A percentile compares a stretch with the other conserved stretches of the same genome.
Evolutionary conservation across 2,113 vertebrate genomes (phyloP).

Genomic region (Neogobius melanostomus): DNA sequence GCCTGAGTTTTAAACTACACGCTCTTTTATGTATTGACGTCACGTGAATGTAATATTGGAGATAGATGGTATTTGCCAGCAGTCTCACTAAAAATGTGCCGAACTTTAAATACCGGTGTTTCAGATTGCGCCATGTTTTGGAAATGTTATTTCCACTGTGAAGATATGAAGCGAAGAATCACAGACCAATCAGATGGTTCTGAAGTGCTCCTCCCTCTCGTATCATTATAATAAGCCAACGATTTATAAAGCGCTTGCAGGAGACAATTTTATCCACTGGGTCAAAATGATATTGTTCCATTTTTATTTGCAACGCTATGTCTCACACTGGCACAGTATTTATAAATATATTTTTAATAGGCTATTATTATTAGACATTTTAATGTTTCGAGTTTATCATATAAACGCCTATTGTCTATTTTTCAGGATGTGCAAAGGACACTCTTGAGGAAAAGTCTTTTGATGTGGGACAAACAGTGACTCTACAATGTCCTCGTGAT

Average conservation of each 20-base stretch:
- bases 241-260: not conserved
- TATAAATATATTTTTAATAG: not conserved
- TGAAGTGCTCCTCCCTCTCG: constrained; percentile 32
- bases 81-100: too few relatives aligned
- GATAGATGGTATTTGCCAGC: too few relatives aligned
- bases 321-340: constrained; percentile 25
- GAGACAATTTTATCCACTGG: not conserved
- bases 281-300: constrained; percentile 15
- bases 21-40: too few relatives aligned
- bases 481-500: constrained; percentile 4
- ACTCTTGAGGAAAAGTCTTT: not conserved
- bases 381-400: not conserved
- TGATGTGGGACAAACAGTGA: constrained; percentile 29
- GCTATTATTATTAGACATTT: too few relatives aligned
- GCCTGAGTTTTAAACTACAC: too few relatives aligned
- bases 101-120: too few relatives aligned
- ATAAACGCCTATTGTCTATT: not conserved
- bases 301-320: constrained; percentile 24
- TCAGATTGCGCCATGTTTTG: too few relatives aligned
- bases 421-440: constrained; percentile 22
- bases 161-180: not conserved
- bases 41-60: too few relatives aligned
- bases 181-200: constrained; percentile 35
- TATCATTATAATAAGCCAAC: constrained; percentile 9
- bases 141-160: constrained; percentile 30